Base-by-base conservation (phyloP, 2,797 vertebrate genomes). In the Hippocampus kuda region DNA sequence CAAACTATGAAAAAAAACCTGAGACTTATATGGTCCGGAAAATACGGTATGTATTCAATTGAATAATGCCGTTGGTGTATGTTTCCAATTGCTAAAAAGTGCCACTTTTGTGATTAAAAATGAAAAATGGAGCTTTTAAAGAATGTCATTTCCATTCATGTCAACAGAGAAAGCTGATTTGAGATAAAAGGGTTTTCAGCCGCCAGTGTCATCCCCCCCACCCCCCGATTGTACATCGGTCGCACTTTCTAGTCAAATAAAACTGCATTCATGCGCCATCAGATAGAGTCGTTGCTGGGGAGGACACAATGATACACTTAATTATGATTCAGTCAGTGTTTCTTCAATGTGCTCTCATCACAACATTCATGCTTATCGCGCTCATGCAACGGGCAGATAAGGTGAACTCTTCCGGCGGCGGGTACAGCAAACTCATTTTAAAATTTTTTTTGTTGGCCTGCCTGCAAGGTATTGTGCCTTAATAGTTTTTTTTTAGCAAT, bases 301-400 rank as follows among this genome's bases (percentile, higher is more conserved):
- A 44, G 41, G 41, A 44, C 44, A 46, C 62, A 44, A 64, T 3
- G 24, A 65, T 48, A 18, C 42, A 16, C 15, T 26, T 48, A 48
- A 65, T 65, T 65, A 48, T 26, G 44, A 65, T 65, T 48, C 63
- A 48, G 62, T 41, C 34, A 2, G 62, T 16, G 62, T 64, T 15
- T 24, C 62, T 64, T 65, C 42, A 27, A 16, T 53, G 26, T 34
- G 46, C 24, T 34, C 51, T 51, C 46, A 66, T 66, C 27, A n/a
- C 64, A 66, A 46, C 65, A 26, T 44, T 46, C 41, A 13, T 12
- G n/a, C 63, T 65, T 65, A 65, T 65, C 63, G 48, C 15, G 24
- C 63, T 18, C 24, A 15, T 65, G 63, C 63, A 48, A 65, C 42
- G 63, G 48, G 63, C 42, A 48, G 63, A 65, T 65, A 65, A 65